phyloP scores from a whole-genome alignment of 2,113 vertebrate genomes.

The Chaenocephalus aceratus region DNA sequence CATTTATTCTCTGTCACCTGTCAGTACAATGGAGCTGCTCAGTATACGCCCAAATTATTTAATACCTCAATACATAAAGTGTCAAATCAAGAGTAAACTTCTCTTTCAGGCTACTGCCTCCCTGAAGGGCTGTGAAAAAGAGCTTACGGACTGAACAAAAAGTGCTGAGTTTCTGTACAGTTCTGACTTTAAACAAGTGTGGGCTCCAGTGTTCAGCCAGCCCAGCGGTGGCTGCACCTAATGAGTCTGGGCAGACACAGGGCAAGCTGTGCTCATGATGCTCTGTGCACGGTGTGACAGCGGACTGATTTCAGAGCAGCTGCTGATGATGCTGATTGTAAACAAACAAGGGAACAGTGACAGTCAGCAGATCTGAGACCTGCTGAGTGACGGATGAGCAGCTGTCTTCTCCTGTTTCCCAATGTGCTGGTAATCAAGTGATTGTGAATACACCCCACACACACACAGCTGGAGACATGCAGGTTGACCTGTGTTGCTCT shows the following conservation, averaged over 20 bases:
- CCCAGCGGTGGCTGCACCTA: slow-evolving; percentile 58
- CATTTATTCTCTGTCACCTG: background rate
- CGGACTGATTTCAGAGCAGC: slow-evolving; percentile 64
- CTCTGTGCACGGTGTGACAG: slow-evolving; percentile 25
- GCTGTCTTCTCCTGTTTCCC: slow-evolving; percentile 33
- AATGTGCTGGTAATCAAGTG: background rate
- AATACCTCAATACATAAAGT: slow-evolving; percentile 29
- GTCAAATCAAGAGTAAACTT: slow-evolving; percentile 20
- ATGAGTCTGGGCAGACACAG: slow-evolving; percentile 60
- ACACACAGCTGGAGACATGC: slow-evolving; percentile 42
- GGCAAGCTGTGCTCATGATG: slow-evolving; percentile 71
- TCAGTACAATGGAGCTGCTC: background rate
- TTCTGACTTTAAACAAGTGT: slow-evolving; percentile 58
- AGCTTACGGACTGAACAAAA: slow-evolving; percentile 51
- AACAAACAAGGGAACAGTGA: slow-evolving; percentile 69
- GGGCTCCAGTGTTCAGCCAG: slow-evolving; percentile 41
- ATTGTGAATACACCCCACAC: background rate
- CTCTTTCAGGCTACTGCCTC: slow-evolving; percentile 33
- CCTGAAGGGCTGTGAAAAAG: slow-evolving; percentile 47
- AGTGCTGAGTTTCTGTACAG: slow-evolving; percentile 55
- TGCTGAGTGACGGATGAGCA: slow-evolving; percentile 63
- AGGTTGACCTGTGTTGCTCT: slow-evolving; percentile 53
- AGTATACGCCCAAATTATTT: background rate
- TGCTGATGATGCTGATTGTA: slow-evolving; percentile 57
- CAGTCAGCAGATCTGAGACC: slow-evolving; percentile 62